Conservation (phyloP, 2,888 invertebrate genomes). For the Hirtodrosophila confusa region DNA sequence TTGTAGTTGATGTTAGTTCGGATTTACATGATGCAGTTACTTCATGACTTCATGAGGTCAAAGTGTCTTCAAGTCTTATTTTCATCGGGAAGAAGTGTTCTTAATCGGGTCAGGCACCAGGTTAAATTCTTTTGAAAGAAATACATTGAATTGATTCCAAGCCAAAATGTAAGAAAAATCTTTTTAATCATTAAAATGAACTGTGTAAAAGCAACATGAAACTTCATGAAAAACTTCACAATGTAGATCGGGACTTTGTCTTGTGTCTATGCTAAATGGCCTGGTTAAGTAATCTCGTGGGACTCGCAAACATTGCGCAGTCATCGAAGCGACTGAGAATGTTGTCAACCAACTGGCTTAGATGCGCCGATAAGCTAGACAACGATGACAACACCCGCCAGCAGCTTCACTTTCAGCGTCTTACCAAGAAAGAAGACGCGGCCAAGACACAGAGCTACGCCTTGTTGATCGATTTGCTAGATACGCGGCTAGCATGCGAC, state of each 20-base stretch:
- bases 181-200: no score
- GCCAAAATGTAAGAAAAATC: no score
- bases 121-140: no score
- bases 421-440: constrained; percentile 56
- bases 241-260: constrained; percentile 7
- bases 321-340: constrained; percentile 63
- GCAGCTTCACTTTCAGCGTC: constrained; percentile 62
- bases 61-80: no score
- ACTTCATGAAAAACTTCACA: constrained; percentile 2
- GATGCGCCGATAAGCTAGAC: constrained; percentile 51
- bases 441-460: constrained; percentile 38
- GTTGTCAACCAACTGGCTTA: constrained; percentile 52
- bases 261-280: constrained; percentile 70
- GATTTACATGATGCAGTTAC: no score
- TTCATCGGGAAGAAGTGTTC: no score
- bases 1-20: constrained; percentile 11
- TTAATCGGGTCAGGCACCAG: no score
- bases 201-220: no score
- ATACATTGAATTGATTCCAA: no score
- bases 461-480: constrained; percentile 74
- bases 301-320: constrained; percentile 77
- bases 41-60: no score
- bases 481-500: constrained; percentile 68
- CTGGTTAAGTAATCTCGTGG: constrained; percentile 78
- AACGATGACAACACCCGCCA: constrained; percentile 40